These are phyloP conservation scores for Coracopsis vasa DNA, from an alignment of 2,113 vertebrate genomes.

Conservation along the genomic window DNA sequence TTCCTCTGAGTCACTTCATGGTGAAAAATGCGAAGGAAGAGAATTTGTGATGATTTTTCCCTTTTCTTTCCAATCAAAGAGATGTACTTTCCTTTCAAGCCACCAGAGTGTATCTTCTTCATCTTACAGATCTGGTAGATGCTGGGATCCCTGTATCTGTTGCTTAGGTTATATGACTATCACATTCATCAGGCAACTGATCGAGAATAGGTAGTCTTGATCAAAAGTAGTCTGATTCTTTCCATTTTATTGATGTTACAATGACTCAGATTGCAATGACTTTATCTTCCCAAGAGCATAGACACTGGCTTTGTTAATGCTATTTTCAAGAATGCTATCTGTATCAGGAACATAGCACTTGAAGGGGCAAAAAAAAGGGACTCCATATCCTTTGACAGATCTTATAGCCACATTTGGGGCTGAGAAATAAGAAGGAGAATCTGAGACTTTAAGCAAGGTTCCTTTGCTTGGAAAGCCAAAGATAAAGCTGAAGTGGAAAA, in stretches of 20 bases:
- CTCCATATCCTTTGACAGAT: background rate
- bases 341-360: background rate
- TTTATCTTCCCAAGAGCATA: background rate
- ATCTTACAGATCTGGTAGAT: background rate
- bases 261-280: background rate
- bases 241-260: conserved; percentile 6
- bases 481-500: background rate
- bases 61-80: background rate
- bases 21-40: background rate
- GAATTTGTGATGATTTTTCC: background rate
- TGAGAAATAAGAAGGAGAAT: background rate
- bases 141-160: background rate
- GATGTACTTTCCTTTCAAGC: background rate
- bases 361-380: background rate
- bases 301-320: background rate
- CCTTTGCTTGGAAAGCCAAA: background rate
- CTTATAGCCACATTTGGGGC: background rate
- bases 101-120: background rate
- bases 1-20: background rate
- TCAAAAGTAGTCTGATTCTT: conserved; percentile 14
- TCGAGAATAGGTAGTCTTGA: background rate
- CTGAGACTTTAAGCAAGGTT: background rate
- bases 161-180: background rate
- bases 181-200: background rate
- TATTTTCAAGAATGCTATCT: background rate